Percentiles rank a stretch among this genome's conserved stretches.
phyloP scores from a whole-genome alignment of 2,797 vertebrate genomes.

The Gallinago nigripennis region DNA sequence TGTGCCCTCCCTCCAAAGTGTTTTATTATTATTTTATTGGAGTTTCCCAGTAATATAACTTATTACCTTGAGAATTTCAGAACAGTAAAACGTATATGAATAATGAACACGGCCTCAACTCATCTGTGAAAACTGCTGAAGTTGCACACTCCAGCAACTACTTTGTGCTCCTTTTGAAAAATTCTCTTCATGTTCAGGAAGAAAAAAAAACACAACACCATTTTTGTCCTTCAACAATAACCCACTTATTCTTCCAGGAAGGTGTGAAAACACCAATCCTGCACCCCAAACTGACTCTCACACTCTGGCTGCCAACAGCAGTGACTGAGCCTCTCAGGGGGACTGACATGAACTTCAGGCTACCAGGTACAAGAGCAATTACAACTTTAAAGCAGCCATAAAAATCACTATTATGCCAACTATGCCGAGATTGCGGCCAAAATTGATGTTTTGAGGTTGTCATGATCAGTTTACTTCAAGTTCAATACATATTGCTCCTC shows the following conservation, averaged over 20 bases:
- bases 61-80: background rate
- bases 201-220: background rate
- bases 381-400: background rate
- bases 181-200: background rate
- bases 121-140: background rate
- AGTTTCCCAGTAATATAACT: background rate
- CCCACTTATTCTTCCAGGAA: background rate
- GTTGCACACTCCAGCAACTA: background rate
- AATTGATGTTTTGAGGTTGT: background rate
- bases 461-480: background rate
- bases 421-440: background rate
- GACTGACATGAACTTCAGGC: background rate
- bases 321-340: background rate
- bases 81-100: background rate
- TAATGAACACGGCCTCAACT: rapidly evolving
- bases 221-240: background rate
- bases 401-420: background rate
- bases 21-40: background rate
- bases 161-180: background rate
- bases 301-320: background rate
- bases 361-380: background rate
- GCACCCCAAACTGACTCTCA: background rate
- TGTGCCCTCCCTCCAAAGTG: background rate
- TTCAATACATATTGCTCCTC: background rate
- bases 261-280: background rate